A percentile compares a stretch with the other conserved stretches of the same genome.
Evolutionary conservation across 2,797 vertebrate genomes (phyloP).

Genomic region (Lycodopsis pacificus): DNA sequence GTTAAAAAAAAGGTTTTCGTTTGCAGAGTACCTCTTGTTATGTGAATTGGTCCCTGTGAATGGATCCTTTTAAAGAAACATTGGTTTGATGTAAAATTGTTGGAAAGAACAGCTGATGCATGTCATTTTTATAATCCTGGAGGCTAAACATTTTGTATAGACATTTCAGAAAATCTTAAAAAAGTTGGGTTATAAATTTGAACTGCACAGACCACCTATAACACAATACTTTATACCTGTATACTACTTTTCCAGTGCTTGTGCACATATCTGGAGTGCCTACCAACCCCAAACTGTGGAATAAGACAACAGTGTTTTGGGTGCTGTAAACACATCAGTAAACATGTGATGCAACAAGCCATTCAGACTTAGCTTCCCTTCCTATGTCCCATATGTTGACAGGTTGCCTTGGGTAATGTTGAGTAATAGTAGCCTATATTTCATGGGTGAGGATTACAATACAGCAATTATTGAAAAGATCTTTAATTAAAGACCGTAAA

Average conservation of each 20-base stretch:
- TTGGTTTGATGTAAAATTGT: slow-evolving; percentile 22
- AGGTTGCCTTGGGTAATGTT: not conserved
- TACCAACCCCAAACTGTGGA: not conserved
- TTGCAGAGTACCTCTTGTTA: slow-evolving; percentile 49
- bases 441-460: not conserved
- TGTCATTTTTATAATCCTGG: slow-evolving; percentile 17
- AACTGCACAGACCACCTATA: not conserved
- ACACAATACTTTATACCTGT: not conserved
- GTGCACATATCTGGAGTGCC: not conserved
- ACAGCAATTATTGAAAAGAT: not conserved
- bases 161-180: not conserved
- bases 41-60: slow-evolving; percentile 70
- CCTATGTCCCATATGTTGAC: not conserved
- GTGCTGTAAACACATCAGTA: not conserved
- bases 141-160: not conserved
- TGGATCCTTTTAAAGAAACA: slow-evolving; percentile 42
- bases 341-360: not conserved
- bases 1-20: slow-evolving; percentile 45
- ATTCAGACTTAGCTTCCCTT: not conserved
- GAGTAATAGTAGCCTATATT: not conserved
- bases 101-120: slow-evolving; percentile 19
- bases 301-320: not conserved
- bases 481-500: not conserved
- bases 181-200: not conserved
- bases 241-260: not conserved